Evolutionary conservation across 2,797 vertebrate species (phyloP), one percentile per base, ranked within the genome.

Genomic region (Neostethus bicornis): DNA sequence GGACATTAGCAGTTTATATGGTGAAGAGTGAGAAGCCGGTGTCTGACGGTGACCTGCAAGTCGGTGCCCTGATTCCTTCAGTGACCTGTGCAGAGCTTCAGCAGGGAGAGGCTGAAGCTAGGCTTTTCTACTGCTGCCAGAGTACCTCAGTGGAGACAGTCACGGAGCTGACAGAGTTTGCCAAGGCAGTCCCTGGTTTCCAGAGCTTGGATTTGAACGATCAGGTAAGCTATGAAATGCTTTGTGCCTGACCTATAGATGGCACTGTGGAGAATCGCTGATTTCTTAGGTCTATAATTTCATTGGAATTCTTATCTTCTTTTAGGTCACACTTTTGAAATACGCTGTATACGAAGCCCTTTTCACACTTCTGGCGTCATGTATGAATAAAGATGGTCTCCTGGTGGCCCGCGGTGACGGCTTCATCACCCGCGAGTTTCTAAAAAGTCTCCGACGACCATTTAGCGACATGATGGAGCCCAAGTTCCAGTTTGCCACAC

Each of bases 381-480:
- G 95, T 65, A 98, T 98, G 96, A 98, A 98, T 89, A 98, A 98
- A 72, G 96, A 98, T 0, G 96, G 96, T 19, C 92, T 98, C 88
- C 87, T 98, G 51, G 94, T 98, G 3, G 95, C 95, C 0, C 94
- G 92, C 0, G 96, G 96, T 0, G 90, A 85, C 21, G 96, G 96
- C 32, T 99, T 99, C 61, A 95, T 99, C 76, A 99, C 97, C 0
- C 91, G 97, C 0, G 97, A 99, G 77, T 99, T 98, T 84, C 92
- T 99, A 25, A 98, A 98, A 72, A 95, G 94, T 71, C 91, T 96
- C 25, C 89, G 96, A n/a, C 95, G 94, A 45, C 97, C 96, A 0
- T 96, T 97, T 39, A 95, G 96, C 9, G 95, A 96, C 63, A 98
- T 99, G 89, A 95, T 99, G 94, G 97, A 99, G 73, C 96, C 96